These are phyloP conservation scores for Linurgus olivaceus DNA, from an alignment of 2,797 vertebrate species.

Conservation along the genomic window DNA sequence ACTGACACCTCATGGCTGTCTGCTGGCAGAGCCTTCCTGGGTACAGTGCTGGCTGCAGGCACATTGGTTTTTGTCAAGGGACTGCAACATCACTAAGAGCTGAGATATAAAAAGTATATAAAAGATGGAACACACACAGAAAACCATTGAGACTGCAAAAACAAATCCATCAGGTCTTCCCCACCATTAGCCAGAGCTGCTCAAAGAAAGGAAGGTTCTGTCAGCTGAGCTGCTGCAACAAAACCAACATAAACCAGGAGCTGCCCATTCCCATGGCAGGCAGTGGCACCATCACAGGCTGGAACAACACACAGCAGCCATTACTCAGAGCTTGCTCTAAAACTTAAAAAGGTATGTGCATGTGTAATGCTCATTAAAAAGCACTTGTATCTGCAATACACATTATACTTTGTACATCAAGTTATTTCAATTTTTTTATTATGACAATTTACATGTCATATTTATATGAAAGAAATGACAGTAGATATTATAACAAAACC, in stretches of 20 bases:
- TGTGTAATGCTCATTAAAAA: neutral
- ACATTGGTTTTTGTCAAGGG: neutral
- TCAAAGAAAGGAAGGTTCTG: neutral
- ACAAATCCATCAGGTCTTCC: neutral
- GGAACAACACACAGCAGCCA: neutral
- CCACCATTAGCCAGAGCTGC: neutral
- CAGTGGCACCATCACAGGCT: fast-evolving
- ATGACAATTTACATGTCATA: constrained; percentile 97
- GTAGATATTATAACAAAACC: constrained; percentile 88
- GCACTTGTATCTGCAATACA: constrained; percentile 39
- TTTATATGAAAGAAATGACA: constrained; percentile 92
- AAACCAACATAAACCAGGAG: neutral
- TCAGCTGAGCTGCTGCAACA: neutral
- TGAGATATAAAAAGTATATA: fast-evolving
- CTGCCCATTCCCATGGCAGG: fast-evolving
- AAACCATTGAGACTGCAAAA: neutral
- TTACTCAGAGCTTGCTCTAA: neutral
- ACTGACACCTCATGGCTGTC: fast-evolving
- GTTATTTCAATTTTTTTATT: constrained; percentile 87
- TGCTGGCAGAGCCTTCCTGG: neutral
- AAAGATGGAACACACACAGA: fast-evolving
- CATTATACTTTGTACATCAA: constrained; percentile 61
- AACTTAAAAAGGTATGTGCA: neutral
- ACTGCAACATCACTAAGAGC: neutral
- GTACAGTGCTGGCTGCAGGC: neutral